Evolutionary conservation across 92 coral and sea anemone genomes (phyloP).

Genomic region (Actinernus sp.): DNA sequence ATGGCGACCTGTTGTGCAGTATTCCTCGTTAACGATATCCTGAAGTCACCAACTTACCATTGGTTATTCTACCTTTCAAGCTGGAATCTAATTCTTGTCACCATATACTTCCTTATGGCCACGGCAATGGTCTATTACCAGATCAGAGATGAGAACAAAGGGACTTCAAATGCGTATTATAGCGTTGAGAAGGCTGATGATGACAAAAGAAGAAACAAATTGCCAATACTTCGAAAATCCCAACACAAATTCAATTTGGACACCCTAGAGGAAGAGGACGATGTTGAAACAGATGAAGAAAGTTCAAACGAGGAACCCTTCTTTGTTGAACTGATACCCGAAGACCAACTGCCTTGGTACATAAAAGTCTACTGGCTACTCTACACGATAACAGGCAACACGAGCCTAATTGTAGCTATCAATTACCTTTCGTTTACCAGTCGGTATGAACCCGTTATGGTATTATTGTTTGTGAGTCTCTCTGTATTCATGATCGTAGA

Average conservation of each 20-base stretch:
- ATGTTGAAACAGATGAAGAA: background rate
- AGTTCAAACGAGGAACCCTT: background rate
- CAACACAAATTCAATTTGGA: background rate
- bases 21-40: background rate
- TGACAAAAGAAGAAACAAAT: background rate
- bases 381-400: background rate
- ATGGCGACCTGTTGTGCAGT: conserved; percentile 18
- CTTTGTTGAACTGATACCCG: background rate
- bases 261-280: background rate
- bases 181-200: background rate
- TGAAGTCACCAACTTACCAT: background rate
- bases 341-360: conserved; percentile 5
- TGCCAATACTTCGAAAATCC: background rate
- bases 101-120: conserved; percentile 5
- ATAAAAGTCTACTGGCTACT: background rate
- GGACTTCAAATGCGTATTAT: too few relatives aligned
- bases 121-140: background rate
- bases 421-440: background rate
- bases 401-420: background rate
- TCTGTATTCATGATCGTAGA: background rate
- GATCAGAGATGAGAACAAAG: background rate
- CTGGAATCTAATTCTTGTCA: background rate
- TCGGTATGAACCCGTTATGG: background rate
- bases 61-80: conserved; percentile 1
- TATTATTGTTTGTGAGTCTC: background rate